phyloP scores from a whole-genome alignment of 1,140 invertebrate species.

The Penaeus chinensis region DNA sequence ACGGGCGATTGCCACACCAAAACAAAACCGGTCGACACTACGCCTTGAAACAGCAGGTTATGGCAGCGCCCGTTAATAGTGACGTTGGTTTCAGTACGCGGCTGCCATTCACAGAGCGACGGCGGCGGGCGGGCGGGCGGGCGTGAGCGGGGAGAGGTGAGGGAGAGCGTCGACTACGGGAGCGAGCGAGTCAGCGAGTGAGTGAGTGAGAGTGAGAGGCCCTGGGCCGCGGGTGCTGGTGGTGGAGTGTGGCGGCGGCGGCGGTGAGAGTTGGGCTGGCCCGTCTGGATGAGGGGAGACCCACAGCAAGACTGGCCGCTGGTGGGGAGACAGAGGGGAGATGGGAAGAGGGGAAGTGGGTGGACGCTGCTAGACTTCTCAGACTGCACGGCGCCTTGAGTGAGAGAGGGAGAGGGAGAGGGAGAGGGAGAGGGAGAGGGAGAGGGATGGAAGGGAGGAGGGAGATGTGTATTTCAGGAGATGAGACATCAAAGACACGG shows the following conservation, averaged over 20 bases:
- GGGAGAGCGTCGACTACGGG: conserved; percentile 16
- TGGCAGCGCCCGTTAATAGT: too few species aligned
- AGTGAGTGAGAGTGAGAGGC: conserved; percentile 6
- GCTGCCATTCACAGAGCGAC: too few species aligned
- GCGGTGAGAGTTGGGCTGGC: too few species aligned
- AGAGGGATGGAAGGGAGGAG: conserved; percentile 30
- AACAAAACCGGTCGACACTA: too few species aligned
- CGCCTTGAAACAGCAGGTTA: too few species aligned
- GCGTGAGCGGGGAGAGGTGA: conserved; percentile 19
- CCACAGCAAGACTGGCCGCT: conserved; percentile 40
- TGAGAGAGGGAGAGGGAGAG: conserved; percentile 28
- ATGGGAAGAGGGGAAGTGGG: conserved; percentile 38
- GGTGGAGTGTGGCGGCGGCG: background rate
- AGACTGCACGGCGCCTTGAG: conserved; percentile 48
- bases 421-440: conserved; percentile 43
- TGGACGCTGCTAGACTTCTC: conserved; percentile 47
- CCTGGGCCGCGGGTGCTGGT: conserved; percentile 2
- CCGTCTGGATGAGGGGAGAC: conserved; percentile 38
- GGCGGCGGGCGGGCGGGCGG: background rate
- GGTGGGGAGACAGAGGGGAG: background rate
- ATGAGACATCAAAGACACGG: too few species aligned
- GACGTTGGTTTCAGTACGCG: too few species aligned
- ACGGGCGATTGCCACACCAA: too few species aligned
- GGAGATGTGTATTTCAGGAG: background rate
- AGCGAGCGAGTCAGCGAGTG: conserved; percentile 6